Evolutionary conservation across 2,113 vertebrate genomes (phyloP).

Genomic region (Corvus moneduloides): DNA sequence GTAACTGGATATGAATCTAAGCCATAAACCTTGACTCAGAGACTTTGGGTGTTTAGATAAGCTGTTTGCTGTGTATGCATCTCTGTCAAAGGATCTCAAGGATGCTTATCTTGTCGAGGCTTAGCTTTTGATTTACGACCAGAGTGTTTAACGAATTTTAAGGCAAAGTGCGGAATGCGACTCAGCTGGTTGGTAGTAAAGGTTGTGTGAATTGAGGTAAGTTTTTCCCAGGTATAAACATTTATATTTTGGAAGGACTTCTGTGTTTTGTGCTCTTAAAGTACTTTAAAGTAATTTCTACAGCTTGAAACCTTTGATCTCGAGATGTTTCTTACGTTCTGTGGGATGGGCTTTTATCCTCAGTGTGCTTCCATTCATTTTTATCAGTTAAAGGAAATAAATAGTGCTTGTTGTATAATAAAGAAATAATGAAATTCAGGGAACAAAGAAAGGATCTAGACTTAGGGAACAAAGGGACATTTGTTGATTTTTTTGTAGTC

Average conservation of each 20-base stretch:
- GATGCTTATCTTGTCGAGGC: not conserved
- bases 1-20: not conserved
- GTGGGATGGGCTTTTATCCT: not conserved
- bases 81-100: not conserved
- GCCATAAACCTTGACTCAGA: not conserved
- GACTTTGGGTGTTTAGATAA: not conserved
- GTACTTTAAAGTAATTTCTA: not conserved
- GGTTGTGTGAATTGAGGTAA: not conserved
- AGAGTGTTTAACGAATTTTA: not conserved
- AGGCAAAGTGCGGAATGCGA: not conserved
- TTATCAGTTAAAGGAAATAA: conserved; percentile 28
- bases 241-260: not conserved
- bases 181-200: not conserved
- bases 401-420: not conserved
- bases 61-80: not conserved
- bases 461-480: not conserved
- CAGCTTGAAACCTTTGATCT: not conserved
- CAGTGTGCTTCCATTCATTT: not conserved
- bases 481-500: not conserved
- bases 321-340: accelerated
- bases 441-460: conserved; percentile 4
- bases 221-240: not conserved
- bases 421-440: conserved; percentile 1
- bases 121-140: not conserved
- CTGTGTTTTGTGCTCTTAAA: not conserved